These are phyloP conservation scores for Agelas oroides DNA, from an alignment of 37 sponge, comb jelly and placozoan species.

Conservation along the genomic window DNA sequence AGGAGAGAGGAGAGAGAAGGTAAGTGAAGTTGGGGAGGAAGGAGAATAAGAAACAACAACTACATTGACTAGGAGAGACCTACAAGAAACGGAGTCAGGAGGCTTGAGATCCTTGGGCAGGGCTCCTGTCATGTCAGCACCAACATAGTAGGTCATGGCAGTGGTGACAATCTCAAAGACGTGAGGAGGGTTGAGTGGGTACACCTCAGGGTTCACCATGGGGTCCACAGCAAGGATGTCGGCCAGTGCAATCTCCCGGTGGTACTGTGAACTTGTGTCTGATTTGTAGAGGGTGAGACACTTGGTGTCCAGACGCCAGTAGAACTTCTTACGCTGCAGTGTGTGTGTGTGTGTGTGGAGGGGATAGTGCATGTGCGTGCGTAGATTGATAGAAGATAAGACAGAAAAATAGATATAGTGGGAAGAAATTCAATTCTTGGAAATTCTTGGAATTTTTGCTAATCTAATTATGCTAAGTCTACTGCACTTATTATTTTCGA, in stretches of 20 bases:
- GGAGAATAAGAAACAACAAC: too few species aligned
- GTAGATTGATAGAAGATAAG: neutral
- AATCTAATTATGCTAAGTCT: too few species aligned
- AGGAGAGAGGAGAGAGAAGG: too few species aligned
- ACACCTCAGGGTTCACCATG: conserved; percentile 64
- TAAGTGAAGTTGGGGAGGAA: neutral
- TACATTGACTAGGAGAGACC: too few species aligned
- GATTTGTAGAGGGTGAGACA: conserved; percentile 76
- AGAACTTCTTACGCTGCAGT: conserved; percentile 79
- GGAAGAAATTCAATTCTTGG: too few species aligned
- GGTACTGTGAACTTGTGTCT: conserved; percentile 46
- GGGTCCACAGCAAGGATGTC: conserved; percentile 88
- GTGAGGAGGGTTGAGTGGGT: conserved; percentile 78
- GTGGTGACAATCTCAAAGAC: conserved; percentile 90
- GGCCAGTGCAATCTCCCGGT: conserved; percentile 74
- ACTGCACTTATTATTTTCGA: too few species aligned
- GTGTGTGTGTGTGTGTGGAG: neutral
- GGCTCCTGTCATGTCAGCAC: conserved; percentile 81
- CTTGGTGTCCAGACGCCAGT: conserved; percentile 88
- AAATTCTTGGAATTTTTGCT: too few species aligned
- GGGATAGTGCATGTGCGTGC: too few species aligned
- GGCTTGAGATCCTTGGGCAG: conserved; percentile 54
- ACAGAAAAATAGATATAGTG: too few species aligned
- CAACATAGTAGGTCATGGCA: conserved; percentile 74
- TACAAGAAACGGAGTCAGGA: neutral